A percentile compares a stretch with the other conserved stretches of the same genome.
These are phyloP conservation scores for Holacanthella duospinosa DNA, from an alignment of 2,888 invertebrate species.

Conservation along the genomic window DNA sequence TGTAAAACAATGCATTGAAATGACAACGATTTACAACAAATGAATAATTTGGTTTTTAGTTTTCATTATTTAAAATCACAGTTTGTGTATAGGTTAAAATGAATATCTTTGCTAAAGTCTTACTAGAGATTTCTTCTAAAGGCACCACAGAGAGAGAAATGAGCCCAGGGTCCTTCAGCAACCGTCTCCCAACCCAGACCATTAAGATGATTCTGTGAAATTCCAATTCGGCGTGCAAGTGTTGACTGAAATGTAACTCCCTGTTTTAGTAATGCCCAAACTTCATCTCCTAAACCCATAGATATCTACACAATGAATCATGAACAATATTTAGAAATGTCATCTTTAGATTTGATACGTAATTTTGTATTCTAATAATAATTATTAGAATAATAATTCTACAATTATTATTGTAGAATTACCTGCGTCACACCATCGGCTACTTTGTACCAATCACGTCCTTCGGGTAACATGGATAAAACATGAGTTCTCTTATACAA, in stretches of 20 bases:
- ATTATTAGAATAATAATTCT: too few species aligned
- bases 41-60: too few species aligned
- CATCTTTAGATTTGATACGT: too few species aligned
- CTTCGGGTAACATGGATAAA: slow-evolving; percentile 63
- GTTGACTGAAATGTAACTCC: slow-evolving; percentile 53
- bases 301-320: slow-evolving; percentile 22
- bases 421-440: slow-evolving; percentile 40
- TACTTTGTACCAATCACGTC: slow-evolving; percentile 59
- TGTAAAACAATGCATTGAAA: too few species aligned
- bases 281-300: slow-evolving; percentile 45
- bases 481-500: slow-evolving; percentile 70
- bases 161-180: slow-evolving; percentile 30
- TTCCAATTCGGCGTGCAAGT: slow-evolving; percentile 55
- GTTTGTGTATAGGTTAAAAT: too few species aligned
- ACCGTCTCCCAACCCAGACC: slow-evolving; percentile 60
- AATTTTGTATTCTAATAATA: too few species aligned
- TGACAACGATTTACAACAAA: too few species aligned
- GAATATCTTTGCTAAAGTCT: too few species aligned
- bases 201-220: slow-evolving; percentile 58
- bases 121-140: slow-evolving; percentile 15
- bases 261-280: slow-evolving; percentile 61
- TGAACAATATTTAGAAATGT: too few species aligned
- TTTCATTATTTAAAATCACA: too few species aligned
- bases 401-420: not conserved
- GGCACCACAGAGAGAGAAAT: slow-evolving; percentile 25